These are phyloP conservation scores for Acronicta leporina DNA, from an alignment of 2,888 invertebrate genomes.

Conservation along the genomic window DNA sequence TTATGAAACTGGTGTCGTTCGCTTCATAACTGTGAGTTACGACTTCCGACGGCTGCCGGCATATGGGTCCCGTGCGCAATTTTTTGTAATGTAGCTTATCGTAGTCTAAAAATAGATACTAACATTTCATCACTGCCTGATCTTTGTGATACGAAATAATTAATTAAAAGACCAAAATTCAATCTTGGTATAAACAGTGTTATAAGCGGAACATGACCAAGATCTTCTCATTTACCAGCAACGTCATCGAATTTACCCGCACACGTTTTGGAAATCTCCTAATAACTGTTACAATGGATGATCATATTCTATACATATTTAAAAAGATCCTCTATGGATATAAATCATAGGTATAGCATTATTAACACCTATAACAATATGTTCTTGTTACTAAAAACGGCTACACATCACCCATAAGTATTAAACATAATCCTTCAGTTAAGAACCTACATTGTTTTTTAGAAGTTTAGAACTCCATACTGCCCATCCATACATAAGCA, in stretches of 20 bases:
- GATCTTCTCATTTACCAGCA: too few relatives aligned
- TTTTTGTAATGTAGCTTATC: slow-evolving; percentile 75
- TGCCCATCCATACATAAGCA: not conserved
- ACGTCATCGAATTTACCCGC: too few relatives aligned
- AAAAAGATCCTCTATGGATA: too few relatives aligned
- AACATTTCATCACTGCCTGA: slow-evolving; percentile 48
- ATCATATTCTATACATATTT: too few relatives aligned
- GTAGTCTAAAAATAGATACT: slow-evolving; percentile 70
- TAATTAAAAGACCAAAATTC: not conserved
- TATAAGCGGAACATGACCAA: too few relatives aligned
- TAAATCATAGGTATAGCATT: too few relatives aligned
- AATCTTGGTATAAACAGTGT: too few relatives aligned
- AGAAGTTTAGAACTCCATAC: not conserved
- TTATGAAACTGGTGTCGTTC: slow-evolving; percentile 89
- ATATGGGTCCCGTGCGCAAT: slow-evolving; percentile 83
- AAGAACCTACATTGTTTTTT: not conserved
- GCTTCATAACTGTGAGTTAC: slow-evolving; percentile 89
- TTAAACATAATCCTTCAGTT: too few relatives aligned
- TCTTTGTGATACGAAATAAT: slow-evolving; percentile 21
- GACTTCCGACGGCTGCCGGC: slow-evolving; percentile 87
- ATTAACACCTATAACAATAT: too few relatives aligned
- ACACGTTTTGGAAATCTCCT: too few relatives aligned
- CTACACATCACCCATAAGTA: not conserved
- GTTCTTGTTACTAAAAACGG: not conserved
- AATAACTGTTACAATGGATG: too few relatives aligned